Conservation (phyloP, 2,888 invertebrate species). For the Venusia cambrica region DNA sequence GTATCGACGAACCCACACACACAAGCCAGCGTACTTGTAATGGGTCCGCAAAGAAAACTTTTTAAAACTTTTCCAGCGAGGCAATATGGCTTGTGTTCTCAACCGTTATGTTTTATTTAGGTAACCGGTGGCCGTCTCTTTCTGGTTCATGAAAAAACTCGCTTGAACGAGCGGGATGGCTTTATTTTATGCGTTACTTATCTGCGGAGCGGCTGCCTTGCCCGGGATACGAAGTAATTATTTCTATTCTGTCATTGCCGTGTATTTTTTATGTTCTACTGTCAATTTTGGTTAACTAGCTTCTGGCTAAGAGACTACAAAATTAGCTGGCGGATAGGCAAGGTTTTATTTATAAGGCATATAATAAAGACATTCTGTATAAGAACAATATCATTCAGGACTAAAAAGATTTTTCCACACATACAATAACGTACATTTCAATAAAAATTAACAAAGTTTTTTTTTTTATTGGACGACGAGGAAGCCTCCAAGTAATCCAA, state of each 20-base stretch:
- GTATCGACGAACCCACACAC: constrained; percentile 66
- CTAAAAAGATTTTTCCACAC: too few species aligned
- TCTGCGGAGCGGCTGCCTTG: constrained; percentile 58
- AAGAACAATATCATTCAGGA: too few species aligned
- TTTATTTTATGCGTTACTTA: constrained; percentile 45
- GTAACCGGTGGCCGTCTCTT: constrained; percentile 63
- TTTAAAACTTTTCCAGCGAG: constrained; percentile 81
- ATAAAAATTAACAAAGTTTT: too few species aligned
- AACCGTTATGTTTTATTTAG: constrained; percentile 80
- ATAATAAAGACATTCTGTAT: too few species aligned
- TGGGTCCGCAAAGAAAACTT: constrained; percentile 82
- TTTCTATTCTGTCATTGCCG: constrained; percentile 80
- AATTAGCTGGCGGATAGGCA: constrained; percentile 31
- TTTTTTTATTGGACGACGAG: too few species aligned
- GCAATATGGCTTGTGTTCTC: constrained; percentile 82
- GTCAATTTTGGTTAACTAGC: constrained; percentile 54
- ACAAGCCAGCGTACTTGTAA: constrained; percentile 72
- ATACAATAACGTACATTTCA: too few species aligned
- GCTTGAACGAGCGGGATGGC: constrained; percentile 47
- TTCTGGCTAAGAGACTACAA: constrained; percentile 35
- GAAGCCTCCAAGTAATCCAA: too few species aligned
- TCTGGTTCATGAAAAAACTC: constrained; percentile 42
- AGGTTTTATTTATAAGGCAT: too few species aligned
- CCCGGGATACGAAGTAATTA: constrained; percentile 81
- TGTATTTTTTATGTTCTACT: constrained; percentile 74